phyloP scores from a whole-genome alignment of 2,113 vertebrate genomes.

The Psammodynastes pulverulentus region DNA sequence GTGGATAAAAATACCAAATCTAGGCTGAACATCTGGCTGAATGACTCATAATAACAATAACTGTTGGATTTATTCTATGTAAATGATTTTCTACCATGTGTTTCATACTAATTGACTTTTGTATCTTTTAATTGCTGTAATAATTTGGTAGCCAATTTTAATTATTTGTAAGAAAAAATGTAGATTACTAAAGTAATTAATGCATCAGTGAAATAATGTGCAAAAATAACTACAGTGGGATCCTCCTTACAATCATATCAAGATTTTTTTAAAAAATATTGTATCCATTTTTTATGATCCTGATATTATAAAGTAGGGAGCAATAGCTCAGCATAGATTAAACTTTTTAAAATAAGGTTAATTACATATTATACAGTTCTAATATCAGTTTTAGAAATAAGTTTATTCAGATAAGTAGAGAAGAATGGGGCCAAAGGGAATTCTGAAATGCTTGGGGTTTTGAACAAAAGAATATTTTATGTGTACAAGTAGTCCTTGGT shows the following conservation, averaged over 20 bases:
- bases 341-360: neutral
- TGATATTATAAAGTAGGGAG: neutral
- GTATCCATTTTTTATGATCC: neutral
- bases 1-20: neutral
- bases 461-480: neutral
- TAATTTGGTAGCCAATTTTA: neutral
- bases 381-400: neutral
- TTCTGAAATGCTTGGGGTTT: neutral
- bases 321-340: neutral
- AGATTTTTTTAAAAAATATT: neutral
- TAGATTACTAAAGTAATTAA: neutral
- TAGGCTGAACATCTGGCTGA: neutral
- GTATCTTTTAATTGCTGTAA: neutral
- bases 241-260: neutral
- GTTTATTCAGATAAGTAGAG: neutral
- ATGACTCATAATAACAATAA: neutral
- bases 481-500: neutral
- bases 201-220: neutral
- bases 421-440: neutral
- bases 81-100: neutral
- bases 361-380: neutral
- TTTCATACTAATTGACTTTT: neutral
- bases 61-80: neutral
- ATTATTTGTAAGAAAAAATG: neutral
- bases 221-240: neutral